These are phyloP conservation scores for Geophilus truncorum DNA, from an alignment of 2,888 invertebrate genomes.

Conservation along the genomic window DNA sequence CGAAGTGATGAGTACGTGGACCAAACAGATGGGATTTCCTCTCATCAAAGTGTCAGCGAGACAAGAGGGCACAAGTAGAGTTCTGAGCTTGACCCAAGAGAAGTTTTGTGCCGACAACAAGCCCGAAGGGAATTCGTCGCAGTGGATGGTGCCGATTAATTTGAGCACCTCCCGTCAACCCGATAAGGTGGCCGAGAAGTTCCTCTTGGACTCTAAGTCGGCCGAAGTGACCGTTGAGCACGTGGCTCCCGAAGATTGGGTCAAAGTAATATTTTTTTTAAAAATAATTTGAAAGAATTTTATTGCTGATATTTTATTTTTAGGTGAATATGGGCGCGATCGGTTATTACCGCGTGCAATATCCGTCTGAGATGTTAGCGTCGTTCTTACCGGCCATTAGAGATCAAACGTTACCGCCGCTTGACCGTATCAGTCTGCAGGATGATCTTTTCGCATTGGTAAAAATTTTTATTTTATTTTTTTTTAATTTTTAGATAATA, in stretches of 20 bases:
- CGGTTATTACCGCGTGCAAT: slow-evolving; percentile 85
- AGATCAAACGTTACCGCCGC: slow-evolving; percentile 71
- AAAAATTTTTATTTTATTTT: too few species aligned
- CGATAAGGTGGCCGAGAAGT: neutral
- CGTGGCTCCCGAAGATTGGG: slow-evolving; percentile 28
- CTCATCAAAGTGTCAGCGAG: slow-evolving; percentile 57
- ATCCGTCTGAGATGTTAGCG: slow-evolving; percentile 68
- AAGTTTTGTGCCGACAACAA: slow-evolving; percentile 83
- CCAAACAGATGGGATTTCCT: slow-evolving; percentile 91
- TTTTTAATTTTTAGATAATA: too few species aligned
- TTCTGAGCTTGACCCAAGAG: slow-evolving; percentile 69
- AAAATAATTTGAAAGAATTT: neutral
- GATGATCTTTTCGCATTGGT: slow-evolving; percentile 91
- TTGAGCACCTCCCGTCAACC: slow-evolving; percentile 20
- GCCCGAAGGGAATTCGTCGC: slow-evolving; percentile 35
- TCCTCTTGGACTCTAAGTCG: slow-evolving; percentile 27
- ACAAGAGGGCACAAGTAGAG: slow-evolving; percentile 50
- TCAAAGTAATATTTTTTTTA: neutral
- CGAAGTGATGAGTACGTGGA: slow-evolving; percentile 94
- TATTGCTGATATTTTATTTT: neutral
- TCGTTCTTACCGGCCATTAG: slow-evolving; percentile 73
- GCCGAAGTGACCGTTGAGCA: slow-evolving; percentile 15
- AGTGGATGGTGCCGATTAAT: slow-evolving; percentile 30
- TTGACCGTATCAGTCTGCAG: slow-evolving; percentile 82
- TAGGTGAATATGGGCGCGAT: slow-evolving; percentile 75